Conservation (phyloP, 37 sponge, comb jelly and placozoan species). For the Beroe forskalii region DNA sequence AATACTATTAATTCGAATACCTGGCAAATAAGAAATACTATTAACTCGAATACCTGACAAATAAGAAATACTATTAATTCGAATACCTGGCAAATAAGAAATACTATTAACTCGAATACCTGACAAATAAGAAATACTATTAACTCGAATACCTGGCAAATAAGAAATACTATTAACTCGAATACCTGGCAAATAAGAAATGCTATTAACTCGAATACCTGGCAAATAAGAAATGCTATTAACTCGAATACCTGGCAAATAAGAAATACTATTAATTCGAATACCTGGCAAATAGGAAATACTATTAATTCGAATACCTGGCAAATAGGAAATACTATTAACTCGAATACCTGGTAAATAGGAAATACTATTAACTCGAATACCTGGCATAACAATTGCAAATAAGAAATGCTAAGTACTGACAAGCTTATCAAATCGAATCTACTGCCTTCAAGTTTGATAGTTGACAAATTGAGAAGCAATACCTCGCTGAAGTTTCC, state of each 20-base stretch:
- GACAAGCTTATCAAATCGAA: no score
- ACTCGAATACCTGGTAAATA: constrained; percentile 37
- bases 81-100: constrained; percentile 12
- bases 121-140: not conserved
- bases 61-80: constrained; percentile 41
- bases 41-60: constrained; percentile 44
- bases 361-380: not conserved
- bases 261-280: constrained; percentile 50
- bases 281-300: constrained; percentile 10
- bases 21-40: no score
- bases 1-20: no score
- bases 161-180: constrained; percentile 50
- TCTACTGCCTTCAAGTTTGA: no score
- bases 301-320: constrained; percentile 59
- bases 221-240: not conserved
- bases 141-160: constrained; percentile 42
- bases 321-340: not conserved
- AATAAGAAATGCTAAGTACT: no score
- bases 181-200: constrained; percentile 19
- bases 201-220: constrained; percentile 62
- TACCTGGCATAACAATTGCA: no score
- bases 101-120: constrained; percentile 59
- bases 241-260: constrained; percentile 44
- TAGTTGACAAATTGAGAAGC: no score
- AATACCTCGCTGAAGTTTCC: no score